These are phyloP conservation scores for Sitodiplosis mosellana DNA, from an alignment of 1,140 invertebrate genomes.

Conservation along the genomic window DNA sequence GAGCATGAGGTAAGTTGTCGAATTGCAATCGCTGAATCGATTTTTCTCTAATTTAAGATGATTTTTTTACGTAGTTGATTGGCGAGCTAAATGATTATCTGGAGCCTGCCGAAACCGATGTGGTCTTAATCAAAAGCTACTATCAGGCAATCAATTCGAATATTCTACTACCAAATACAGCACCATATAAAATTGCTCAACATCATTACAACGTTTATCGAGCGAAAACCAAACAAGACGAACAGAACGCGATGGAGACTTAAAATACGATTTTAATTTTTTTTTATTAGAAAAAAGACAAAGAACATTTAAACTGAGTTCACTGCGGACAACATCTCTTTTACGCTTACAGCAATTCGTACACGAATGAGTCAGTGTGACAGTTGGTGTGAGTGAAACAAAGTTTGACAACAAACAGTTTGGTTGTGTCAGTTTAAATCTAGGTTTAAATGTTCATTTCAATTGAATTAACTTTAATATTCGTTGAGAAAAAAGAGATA, in stretches of 20 bases:
- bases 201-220: slow-evolving; percentile 32
- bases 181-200: slow-evolving; percentile 39
- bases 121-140: slow-evolving; percentile 43
- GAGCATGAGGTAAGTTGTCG: slow-evolving; percentile 34
- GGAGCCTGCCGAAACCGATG: slow-evolving; percentile 43
- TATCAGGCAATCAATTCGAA: slow-evolving; percentile 35
- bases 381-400: too few relatives aligned
- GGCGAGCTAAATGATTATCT: slow-evolving; percentile 39
- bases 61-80: slow-evolving; percentile 18
- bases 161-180: slow-evolving; percentile 31
- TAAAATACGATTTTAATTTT: neutral
- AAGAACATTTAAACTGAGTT: too few relatives aligned
- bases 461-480: neutral
- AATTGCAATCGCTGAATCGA: neutral
- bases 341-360: too few relatives aligned
- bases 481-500: neutral
- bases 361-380: too few relatives aligned
- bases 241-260: neutral
- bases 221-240: neutral
- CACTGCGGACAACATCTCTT: too few relatives aligned
- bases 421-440: too few relatives aligned
- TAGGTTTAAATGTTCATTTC: neutral
- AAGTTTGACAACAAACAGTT: too few relatives aligned
- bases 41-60: neutral
- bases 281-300: neutral